A percentile compares a stretch with the other conserved stretches of the same genome.
Conservation (phyloP, 2,113 vertebrate genomes). For the Thunnus thynnus region DNA sequence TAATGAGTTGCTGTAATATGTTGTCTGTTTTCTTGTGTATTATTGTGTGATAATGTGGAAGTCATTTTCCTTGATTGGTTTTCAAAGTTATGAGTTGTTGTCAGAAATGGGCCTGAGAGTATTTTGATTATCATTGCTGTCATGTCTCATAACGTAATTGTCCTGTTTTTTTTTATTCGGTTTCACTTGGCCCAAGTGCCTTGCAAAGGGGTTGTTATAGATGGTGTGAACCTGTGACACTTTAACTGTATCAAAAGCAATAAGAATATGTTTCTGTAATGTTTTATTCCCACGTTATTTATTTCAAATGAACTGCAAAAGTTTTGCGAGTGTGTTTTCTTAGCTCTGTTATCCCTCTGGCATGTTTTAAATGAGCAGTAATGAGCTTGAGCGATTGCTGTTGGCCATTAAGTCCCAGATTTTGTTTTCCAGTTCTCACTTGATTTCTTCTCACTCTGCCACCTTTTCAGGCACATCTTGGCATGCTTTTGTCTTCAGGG, state of each 20-base stretch:
- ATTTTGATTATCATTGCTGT: conserved; percentile 30
- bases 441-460: not conserved
- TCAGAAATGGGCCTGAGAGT: conserved; percentile 10
- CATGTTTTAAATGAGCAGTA: conserved; percentile 51
- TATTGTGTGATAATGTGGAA: conserved; percentile 36
- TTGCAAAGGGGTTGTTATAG: not conserved
- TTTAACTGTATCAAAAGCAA: conserved; percentile 50
- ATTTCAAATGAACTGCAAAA: conserved; percentile 29
- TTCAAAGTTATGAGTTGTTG: conserved; percentile 36
- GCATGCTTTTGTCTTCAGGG: conserved; percentile 2
- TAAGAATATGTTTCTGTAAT: conserved; percentile 30
- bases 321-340: not conserved
- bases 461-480: not conserved
- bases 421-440: conserved; percentile 20
- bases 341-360: conserved; percentile 20
- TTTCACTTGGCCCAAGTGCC: conserved; percentile 54
- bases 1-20: not conserved
- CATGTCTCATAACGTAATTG: conserved; percentile 25
- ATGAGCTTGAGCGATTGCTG: conserved; percentile 40
- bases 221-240: conserved; percentile 21
- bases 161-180: conserved; percentile 29
- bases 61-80: conserved; percentile 50
- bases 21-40: conserved; percentile 20
- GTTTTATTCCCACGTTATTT: conserved; percentile 56
- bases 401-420: conserved; percentile 21